A percentile compares a stretch with the other conserved stretches of the same genome.
Evolutionary conservation across 2,113 vertebrate species (phyloP).

Genomic region (Progne subis): DNA sequence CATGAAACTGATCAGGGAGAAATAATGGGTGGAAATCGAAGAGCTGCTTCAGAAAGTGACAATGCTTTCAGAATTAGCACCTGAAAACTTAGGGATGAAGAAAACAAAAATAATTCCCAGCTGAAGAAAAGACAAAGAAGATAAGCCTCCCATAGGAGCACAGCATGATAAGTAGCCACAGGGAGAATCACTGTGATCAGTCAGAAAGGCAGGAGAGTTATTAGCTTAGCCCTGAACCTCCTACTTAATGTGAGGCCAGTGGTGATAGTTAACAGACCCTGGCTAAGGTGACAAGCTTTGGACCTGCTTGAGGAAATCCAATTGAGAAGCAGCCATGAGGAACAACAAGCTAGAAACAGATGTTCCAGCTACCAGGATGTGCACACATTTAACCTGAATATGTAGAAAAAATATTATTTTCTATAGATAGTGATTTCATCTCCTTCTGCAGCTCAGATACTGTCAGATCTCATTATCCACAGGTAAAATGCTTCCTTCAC

Average conservation of each 20-base stretch:
- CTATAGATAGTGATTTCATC: constrained; percentile 57
- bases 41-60: neutral
- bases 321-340: constrained; percentile 99
- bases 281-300: constrained; percentile 96
- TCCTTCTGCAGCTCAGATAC: constrained; percentile 2
- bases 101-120: constrained; percentile 31
- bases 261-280: constrained; percentile 98
- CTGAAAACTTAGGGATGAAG: neutral
- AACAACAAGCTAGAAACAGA: constrained; percentile 97
- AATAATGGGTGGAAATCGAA: neutral
- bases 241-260: constrained; percentile 95
- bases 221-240: constrained; percentile 99
- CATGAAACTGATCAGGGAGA: neutral
- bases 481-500: constrained; percentile 16
- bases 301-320: constrained; percentile 99
- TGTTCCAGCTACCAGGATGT: constrained; percentile 85
- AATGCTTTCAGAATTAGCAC: neutral
- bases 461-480: constrained; percentile 52
- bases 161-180: constrained; percentile 73
- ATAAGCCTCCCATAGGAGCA: constrained; percentile 67
- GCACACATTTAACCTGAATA: constrained; percentile 75
- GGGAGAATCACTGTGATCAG: constrained; percentile 80
- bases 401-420: constrained; percentile 65
- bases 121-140: constrained; percentile 70
- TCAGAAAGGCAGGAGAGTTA: constrained; percentile 96